Evolutionary conservation across 1,140 invertebrate genomes (phyloP), one percentile per base, ranked within the genome.

Genomic region (Galleria mellonella): DNA sequence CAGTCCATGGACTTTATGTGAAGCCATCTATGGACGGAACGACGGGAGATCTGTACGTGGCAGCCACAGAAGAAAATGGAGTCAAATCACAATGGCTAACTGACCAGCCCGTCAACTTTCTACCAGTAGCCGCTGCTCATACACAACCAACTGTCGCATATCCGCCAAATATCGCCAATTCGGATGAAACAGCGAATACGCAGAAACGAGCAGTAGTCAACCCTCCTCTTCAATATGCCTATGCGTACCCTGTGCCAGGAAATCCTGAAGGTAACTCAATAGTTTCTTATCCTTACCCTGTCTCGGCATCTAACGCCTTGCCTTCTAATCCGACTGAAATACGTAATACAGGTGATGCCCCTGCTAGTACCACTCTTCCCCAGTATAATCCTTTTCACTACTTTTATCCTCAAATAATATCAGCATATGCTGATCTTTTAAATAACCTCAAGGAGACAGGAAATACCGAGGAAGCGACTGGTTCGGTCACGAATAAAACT

Each of bases 31-130:
- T 27, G 4, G 79, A 85, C 41, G 78, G 82, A 0, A 66, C 66
- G 12, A 82, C 75, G 0, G 82, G 82, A 32, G 82, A 85, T 35
- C 59, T 85, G 3, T 83, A 76, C 56, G 78, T 85, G 4, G 82
- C 82, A 1, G 82, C 82, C 0, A 67, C 77, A 11, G 82, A 85
- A 60, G 75, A 83, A 7, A 67, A 55, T 15, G 82, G 78, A 27
- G 51, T 64, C 1, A 72, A 76, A 23, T 55, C 72, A 1, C 70
- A 82, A 40, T 85, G 78, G 82, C 46, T 82, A 11, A 66, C 73
- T 0, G 82, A 83, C 17, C 62, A 74, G n/a, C 66, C 75, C 0
- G 49, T 85, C 4, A 79, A 75, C 45, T 72, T 85, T 40, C 13
- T 83, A 33, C 61, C 66, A n/a, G 7, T 47, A 63, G 9, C 59